phyloP scores from a whole-genome alignment of 2,113 vertebrate species.

The Calidris pugnax region DNA sequence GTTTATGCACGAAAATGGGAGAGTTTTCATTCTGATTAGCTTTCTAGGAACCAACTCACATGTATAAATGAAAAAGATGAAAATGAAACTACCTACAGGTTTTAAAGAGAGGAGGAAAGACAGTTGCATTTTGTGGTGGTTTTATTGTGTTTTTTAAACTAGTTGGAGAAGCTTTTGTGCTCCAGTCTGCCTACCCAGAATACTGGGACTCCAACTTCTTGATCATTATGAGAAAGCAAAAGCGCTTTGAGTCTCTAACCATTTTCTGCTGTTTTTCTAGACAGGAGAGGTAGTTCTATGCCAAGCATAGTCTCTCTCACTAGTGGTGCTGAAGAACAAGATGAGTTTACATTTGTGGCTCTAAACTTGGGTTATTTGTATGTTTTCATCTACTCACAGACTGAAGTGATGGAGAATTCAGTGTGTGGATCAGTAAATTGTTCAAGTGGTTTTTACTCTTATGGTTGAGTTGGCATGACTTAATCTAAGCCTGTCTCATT shows the following conservation, averaged over 20 bases:
- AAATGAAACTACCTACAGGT: not conserved
- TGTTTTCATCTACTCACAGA: not conserved
- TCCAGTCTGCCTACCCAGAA: not conserved
- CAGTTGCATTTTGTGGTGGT: fast-evolving
- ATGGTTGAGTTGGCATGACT: not conserved
- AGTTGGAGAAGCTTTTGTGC: not conserved
- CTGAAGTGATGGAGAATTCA: not conserved
- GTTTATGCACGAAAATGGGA: not conserved
- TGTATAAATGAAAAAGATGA: not conserved
- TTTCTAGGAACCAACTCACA: not conserved
- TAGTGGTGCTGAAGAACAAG: not conserved
- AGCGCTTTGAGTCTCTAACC: not conserved
- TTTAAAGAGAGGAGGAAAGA: not conserved
- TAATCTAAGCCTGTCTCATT: conserved; percentile 31
- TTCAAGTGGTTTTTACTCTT: not conserved
- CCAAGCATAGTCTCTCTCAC: not conserved
- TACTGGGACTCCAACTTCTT: not conserved
- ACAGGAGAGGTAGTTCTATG: not conserved
- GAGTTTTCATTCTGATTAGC: not conserved
- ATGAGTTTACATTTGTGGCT: not conserved
- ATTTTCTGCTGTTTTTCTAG: not conserved
- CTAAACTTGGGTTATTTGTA: not conserved
- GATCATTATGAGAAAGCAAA: not conserved
- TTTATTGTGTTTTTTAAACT: not conserved
- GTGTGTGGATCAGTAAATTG: not conserved